A percentile compares a stretch with the other conserved stretches of the same genome.
phyloP scores from a whole-genome alignment of 2,888 invertebrate species.

The Pteria penguin region DNA sequence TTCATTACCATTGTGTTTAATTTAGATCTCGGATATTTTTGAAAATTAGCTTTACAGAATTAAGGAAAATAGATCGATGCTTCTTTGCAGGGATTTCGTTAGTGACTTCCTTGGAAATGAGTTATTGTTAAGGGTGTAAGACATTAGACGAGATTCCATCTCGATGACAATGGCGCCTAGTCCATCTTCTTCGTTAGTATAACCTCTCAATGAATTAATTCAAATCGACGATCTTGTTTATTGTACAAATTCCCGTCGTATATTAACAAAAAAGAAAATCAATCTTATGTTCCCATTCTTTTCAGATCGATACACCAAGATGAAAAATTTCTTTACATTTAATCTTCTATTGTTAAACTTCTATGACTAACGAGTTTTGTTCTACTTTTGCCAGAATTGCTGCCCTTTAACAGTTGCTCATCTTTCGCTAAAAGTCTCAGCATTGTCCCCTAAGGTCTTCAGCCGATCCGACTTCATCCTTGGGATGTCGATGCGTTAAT shows the following conservation, averaged over 20 bases:
- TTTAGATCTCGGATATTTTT: slow-evolving; percentile 39
- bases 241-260: background rate
- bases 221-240: slow-evolving; percentile 4
- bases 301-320: slow-evolving; percentile 35
- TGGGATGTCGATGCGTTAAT: background rate
- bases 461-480: background rate
- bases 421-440: background rate
- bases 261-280: slow-evolving; percentile 26
- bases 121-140: slow-evolving; percentile 14
- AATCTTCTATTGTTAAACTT: slow-evolving; percentile 43
- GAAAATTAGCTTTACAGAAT: slow-evolving; percentile 35
- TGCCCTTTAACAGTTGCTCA: background rate
- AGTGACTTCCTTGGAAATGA: slow-evolving; percentile 30
- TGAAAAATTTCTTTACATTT: slow-evolving; percentile 46
- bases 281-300: slow-evolving; percentile 25
- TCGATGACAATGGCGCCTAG: slow-evolving; percentile 35
- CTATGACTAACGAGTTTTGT: slow-evolving; percentile 40
- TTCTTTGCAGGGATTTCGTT: slow-evolving; percentile 13
- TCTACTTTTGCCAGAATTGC: background rate
- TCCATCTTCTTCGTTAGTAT: slow-evolving; percentile 26
- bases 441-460: background rate
- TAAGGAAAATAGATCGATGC: slow-evolving; percentile 31
- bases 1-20: slow-evolving; percentile 42
- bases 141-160: slow-evolving; percentile 29
- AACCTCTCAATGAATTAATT: slow-evolving; percentile 34